Evolutionary conservation across 2,888 invertebrate species (phyloP).

Genomic region (Drosophila prolongata): DNA sequence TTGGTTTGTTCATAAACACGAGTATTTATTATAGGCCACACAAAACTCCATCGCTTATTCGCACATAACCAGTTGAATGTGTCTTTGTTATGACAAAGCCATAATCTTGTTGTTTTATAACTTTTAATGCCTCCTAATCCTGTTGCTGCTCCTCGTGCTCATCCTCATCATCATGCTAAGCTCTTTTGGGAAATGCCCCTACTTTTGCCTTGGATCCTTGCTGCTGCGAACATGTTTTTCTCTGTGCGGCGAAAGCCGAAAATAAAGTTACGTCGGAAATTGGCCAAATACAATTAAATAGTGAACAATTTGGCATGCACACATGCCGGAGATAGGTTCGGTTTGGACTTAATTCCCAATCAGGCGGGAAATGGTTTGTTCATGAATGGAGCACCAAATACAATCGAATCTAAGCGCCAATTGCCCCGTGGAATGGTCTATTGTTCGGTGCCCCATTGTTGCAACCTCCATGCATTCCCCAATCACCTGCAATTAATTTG

Average conservation of each 20-base stretch:
- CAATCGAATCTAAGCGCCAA: neutral
- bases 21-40: neutral
- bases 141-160: constrained; percentile 45
- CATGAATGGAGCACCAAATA: neutral
- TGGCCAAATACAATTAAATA: constrained; percentile 73
- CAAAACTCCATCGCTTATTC: neutral
- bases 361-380: constrained; percentile 3
- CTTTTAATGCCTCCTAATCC: constrained; percentile 75
- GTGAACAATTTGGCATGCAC: constrained; percentile 49
- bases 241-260: constrained; percentile 18
- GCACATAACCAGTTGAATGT: constrained; percentile 6
- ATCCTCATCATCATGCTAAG: constrained; percentile 5
- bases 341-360: constrained; percentile 16
- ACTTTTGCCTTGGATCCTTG: neutral
- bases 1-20: neutral
- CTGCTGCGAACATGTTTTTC: constrained; percentile 4
- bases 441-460: neutral
- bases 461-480: neutral
- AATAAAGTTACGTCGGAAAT: constrained; percentile 73
- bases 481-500: constrained; percentile 2
- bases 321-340: neutral
- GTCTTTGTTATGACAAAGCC: constrained; percentile 61
- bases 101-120: constrained; percentile 80
- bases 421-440: neutral
- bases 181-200: neutral